These are phyloP conservation scores for Corvus hawaiiensis DNA, from an alignment of 2,113 vertebrate genomes.

Conservation along the genomic window DNA sequence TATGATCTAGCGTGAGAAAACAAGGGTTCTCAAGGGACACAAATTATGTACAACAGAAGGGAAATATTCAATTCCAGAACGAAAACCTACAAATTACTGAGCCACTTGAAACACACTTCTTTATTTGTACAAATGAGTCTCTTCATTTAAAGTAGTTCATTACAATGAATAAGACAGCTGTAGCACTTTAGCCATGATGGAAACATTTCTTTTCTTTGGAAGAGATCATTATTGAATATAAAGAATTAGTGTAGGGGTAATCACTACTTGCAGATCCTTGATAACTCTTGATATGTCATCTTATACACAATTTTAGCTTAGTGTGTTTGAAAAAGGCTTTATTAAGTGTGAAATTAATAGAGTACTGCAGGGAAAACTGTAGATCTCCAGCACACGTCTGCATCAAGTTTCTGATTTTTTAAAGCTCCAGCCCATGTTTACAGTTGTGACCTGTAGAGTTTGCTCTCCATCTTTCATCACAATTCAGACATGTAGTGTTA, in stretches of 20 bases:
- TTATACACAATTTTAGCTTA: background rate
- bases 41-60: constrained; percentile 12
- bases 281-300: background rate
- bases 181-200: background rate
- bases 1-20: background rate
- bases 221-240: background rate
- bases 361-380: background rate
- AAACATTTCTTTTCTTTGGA: background rate
- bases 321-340: background rate
- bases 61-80: constrained; percentile 13
- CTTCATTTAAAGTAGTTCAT: constrained; percentile 39
- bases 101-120: constrained; percentile 30
- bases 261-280: background rate
- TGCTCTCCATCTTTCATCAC: background rate
- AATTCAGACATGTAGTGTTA: background rate
- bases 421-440: background rate
- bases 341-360: background rate
- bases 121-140: constrained; percentile 14
- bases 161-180: constrained; percentile 37
- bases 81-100: constrained; percentile 35
- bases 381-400: background rate
- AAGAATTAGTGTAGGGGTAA: background rate
- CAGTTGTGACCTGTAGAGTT: background rate
- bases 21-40: background rate
- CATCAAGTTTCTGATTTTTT: background rate